Base-by-base conservation (phyloP, 2,797 vertebrate genomes). In the Lepilemur septentrionalis region DNA sequence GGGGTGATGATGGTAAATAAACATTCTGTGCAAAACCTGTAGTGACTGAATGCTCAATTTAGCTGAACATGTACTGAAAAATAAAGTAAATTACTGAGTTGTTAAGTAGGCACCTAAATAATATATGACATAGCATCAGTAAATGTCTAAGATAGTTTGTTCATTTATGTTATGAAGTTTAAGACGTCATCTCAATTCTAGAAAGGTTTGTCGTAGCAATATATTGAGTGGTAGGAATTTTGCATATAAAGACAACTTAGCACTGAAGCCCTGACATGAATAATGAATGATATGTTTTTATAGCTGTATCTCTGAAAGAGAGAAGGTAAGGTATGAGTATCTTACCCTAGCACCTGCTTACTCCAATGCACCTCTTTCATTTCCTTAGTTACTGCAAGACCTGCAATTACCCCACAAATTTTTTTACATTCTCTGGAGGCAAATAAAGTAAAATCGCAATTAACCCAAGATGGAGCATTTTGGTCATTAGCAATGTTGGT, bases 401-500 rank as follows among this genome's bases (percentile, higher is more conserved):
- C 13, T 82, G 3, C 23, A 73, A 41, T 92, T 55, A 91, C 48
- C 30, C 11, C 9, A 90, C 52, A 85, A 67, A 52, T 85, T 59
- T 5, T 7, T 85, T 87, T 65, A 80, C 30, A 20, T 88, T 70
- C 41, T 81, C 35, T 25, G 11, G 32, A 41, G 43, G 22, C 59
- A 95, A 80, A 92, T 76, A 69, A 91, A 88, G 18, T 46, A 52
- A 94, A 95, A 85, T 70, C 46, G 15, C 41, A 41, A 50, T 79
- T 61, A 88, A 78, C 35, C 38, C 6, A 75, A 85, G 57, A 85
- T 41, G 20, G 8, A 90, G 14, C 38, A 83, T 57, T 76, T 78
- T 70, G 23, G 3, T 18, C 57, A 70, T 25, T 69, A 82, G 22
- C 28, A 93, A 38, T 87, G 46, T 17, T 46, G 23, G 35, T 84